Evolutionary conservation across 2,797 vertebrate genomes (phyloP).

Genomic region (Enteromius radiatus): DNA sequence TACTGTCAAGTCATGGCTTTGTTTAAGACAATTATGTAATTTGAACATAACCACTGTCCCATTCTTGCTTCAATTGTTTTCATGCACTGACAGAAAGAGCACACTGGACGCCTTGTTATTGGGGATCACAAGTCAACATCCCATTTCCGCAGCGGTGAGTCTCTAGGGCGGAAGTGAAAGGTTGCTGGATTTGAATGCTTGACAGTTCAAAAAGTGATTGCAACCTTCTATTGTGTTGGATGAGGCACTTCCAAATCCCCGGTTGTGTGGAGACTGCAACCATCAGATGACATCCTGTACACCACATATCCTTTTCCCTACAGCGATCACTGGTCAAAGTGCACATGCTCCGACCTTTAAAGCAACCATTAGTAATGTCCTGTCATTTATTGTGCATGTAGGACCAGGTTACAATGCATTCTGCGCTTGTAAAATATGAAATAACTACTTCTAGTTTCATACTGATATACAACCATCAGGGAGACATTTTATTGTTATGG

Average conservation of each 20-base stretch:
- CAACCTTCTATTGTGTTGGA: constrained; percentile 22
- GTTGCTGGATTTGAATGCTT: constrained; percentile 5
- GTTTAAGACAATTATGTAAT: neutral
- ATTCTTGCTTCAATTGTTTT: neutral
- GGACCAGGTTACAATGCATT: neutral
- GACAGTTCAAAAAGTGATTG: neutral
- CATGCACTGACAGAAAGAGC: constrained; percentile 85
- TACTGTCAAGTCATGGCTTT: neutral
- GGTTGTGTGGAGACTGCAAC: neutral
- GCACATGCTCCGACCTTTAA: constrained; percentile 3
- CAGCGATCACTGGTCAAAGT: neutral
- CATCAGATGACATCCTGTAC: constrained; percentile 37
- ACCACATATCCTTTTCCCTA: constrained; percentile 28
- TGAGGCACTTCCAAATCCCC: constrained; percentile 20
- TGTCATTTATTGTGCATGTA: neutral
- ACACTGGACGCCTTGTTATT: constrained; percentile 92
- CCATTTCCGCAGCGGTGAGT: constrained; percentile 92
- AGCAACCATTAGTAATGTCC: neutral
- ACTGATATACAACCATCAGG: neutral
- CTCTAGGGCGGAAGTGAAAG: constrained; percentile 11
- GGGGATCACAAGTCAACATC: constrained; percentile 97
- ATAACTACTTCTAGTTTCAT: neutral
- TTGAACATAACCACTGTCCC: neutral
- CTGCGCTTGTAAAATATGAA: neutral
- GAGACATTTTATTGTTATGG: neutral